Conservation (phyloP, 2,113 vertebrate genomes). For the Kryptolebias marmoratus region DNA sequence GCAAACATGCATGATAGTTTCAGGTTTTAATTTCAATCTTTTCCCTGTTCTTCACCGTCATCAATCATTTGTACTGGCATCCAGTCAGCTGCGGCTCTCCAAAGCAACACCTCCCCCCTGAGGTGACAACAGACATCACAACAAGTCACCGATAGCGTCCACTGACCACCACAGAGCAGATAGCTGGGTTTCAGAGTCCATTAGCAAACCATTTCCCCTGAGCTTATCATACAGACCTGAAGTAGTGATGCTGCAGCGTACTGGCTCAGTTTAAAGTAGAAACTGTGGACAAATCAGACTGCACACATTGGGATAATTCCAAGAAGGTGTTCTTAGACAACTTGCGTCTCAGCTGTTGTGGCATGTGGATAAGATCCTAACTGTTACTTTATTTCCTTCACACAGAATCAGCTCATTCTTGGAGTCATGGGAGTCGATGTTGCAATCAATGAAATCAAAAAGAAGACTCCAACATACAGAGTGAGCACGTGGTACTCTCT, state of each 20-base stretch:
- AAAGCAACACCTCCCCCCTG: conserved; percentile 71
- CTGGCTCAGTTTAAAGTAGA: conserved; percentile 37
- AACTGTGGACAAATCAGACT: conserved; percentile 39
- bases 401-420: conserved; percentile 95
- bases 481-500: conserved; percentile 72
- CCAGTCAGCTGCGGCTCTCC: conserved; percentile 28
- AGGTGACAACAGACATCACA: conserved; percentile 57
- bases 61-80: conserved; percentile 37
- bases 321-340: conserved; percentile 27
- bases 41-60: conserved; percentile 29
- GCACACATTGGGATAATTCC: neutral
- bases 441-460: conserved; percentile 95
- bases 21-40: conserved; percentile 46
- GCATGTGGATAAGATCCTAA: conserved; percentile 14
- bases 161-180: conserved; percentile 16
- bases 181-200: conserved; percentile 40
- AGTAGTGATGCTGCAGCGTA: conserved; percentile 35
- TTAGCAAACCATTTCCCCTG: conserved; percentile 54
- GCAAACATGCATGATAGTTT: conserved; percentile 1
- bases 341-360: neutral
- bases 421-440: conserved; percentile 98
- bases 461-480: conserved; percentile 93
- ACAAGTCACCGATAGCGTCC: conserved; percentile 11
- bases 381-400: conserved; percentile 14
- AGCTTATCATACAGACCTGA: neutral